phyloP scores from a whole-genome alignment of 2,113 vertebrate genomes.

The Sinocyclocheilus grahami region DNA sequence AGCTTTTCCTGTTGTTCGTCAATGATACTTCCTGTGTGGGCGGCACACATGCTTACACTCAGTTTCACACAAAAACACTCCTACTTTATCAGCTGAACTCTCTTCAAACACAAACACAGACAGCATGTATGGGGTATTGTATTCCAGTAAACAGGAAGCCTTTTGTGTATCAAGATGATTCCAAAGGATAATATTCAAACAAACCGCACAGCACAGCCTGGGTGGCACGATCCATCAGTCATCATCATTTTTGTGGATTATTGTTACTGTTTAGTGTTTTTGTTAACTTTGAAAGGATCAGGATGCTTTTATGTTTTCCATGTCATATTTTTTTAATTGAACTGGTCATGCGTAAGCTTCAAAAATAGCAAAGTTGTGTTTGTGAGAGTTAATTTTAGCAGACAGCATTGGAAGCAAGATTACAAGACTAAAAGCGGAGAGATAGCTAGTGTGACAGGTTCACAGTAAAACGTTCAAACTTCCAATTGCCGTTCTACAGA shows the following conservation, averaged over 20 bases:
- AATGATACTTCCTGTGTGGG: slow-evolving; percentile 3
- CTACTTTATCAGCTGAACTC: slow-evolving; percentile 2
- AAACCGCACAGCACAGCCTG: neutral
- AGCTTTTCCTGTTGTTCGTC: slow-evolving; percentile 6
- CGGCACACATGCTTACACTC: neutral
- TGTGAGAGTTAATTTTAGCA: neutral
- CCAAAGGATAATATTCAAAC: neutral
- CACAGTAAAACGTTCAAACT: neutral
- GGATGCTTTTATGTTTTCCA: neutral
- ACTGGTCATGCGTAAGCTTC: neutral
- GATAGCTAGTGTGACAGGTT: neutral
- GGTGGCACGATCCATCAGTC: neutral
- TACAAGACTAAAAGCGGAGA: neutral
- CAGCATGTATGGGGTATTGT: neutral
- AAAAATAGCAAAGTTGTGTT: neutral
- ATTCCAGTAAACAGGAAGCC: neutral
- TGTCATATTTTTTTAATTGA: neutral
- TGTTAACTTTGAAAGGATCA: neutral
- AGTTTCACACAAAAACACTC: slow-evolving; percentile 2
- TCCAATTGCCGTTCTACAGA: neutral
- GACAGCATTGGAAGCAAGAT: neutral
- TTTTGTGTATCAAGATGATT: neutral
- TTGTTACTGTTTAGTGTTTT: neutral
- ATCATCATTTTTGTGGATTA: neutral
- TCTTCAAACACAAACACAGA: slow-evolving; percentile 10